These are phyloP conservation scores for Crypturellus undulatus DNA, from an alignment of 2,113 vertebrate species.

Conservation along the genomic window DNA sequence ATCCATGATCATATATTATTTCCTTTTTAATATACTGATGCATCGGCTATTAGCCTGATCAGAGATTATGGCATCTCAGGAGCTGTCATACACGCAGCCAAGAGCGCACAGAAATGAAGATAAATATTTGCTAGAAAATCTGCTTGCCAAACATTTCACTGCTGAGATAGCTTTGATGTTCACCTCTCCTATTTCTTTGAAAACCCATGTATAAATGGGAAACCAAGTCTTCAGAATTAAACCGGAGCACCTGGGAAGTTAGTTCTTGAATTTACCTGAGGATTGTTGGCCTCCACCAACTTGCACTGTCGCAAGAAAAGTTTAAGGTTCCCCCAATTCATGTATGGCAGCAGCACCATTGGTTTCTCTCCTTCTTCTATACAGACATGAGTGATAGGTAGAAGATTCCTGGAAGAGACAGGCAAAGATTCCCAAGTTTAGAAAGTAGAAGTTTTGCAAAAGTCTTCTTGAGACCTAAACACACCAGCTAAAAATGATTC, in stretches of 20 bases:
- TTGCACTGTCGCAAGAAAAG: conserved; percentile 98
- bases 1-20: not conserved
- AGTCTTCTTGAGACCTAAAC: not conserved
- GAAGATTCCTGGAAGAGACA: conserved; percentile 86
- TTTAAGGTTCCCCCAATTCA: conserved; percentile 99
- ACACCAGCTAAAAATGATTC: not conserved
- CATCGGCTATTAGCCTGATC: not conserved
- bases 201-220: not conserved
- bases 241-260: not conserved
- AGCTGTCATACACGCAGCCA: not conserved
- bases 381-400: conserved; percentile 95
- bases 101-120: not conserved
- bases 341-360: conserved; percentile 95
- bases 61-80: not conserved
- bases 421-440: not conserved
- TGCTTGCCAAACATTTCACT: not conserved
- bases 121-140: not conserved
- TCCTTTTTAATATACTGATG: not conserved
- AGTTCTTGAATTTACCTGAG: conserved; percentile 84
- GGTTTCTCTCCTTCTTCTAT: conserved; percentile 97
- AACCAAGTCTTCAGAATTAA: not conserved
- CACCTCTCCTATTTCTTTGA: not conserved
- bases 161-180: too few species aligned
- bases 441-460: not conserved
- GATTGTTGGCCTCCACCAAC: conserved; percentile 98